These are phyloP conservation scores for Ophion ventricosus DNA, from an alignment of 2,888 invertebrate genomes.

Conservation along the genomic window DNA sequence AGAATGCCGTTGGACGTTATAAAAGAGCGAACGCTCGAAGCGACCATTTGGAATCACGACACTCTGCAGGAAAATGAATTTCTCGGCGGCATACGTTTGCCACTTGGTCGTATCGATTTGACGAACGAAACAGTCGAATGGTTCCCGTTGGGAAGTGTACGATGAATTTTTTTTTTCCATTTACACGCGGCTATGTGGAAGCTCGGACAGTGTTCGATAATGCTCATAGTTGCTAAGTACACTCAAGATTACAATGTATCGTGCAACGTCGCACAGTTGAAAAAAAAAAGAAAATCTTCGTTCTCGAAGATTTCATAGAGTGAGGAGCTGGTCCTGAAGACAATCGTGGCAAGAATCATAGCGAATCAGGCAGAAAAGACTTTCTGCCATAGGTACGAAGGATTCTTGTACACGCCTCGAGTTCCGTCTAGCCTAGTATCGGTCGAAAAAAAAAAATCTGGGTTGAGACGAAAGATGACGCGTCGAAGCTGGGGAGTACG, in stretches of 20 bases:
- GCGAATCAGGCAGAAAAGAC: neutral
- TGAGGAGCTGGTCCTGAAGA: neutral
- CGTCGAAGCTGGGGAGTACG: conserved; percentile 20
- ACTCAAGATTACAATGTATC: conserved; percentile 42
- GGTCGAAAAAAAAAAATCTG: conserved; percentile 4
- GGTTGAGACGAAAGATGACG: neutral
- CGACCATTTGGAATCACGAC: conserved; percentile 98
- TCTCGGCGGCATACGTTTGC: conserved; percentile 95
- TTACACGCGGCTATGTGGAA: conserved; percentile 41
- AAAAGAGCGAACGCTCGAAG: conserved; percentile 91
- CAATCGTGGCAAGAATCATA: neutral
- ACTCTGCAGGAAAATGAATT: conserved; percentile 97
- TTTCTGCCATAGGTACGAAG: conserved; percentile 1
- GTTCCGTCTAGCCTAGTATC: conserved; percentile 10
- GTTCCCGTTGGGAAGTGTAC: conserved; percentile 89
- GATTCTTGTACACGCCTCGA: conserved; percentile 45
- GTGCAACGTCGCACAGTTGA: conserved; percentile 57
- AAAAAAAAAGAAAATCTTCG: conserved; percentile 18
- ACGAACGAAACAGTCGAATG: conserved; percentile 92
- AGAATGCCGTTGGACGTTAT: conserved; percentile 92
- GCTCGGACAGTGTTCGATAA: conserved; percentile 49
- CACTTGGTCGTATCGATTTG: conserved; percentile 89
- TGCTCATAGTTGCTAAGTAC: conserved; percentile 62
- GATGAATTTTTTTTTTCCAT: conserved; percentile 65
- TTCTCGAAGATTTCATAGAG: neutral